phyloP scores from a whole-genome alignment of 2,113 vertebrate species.

The Jacana jacana region DNA sequence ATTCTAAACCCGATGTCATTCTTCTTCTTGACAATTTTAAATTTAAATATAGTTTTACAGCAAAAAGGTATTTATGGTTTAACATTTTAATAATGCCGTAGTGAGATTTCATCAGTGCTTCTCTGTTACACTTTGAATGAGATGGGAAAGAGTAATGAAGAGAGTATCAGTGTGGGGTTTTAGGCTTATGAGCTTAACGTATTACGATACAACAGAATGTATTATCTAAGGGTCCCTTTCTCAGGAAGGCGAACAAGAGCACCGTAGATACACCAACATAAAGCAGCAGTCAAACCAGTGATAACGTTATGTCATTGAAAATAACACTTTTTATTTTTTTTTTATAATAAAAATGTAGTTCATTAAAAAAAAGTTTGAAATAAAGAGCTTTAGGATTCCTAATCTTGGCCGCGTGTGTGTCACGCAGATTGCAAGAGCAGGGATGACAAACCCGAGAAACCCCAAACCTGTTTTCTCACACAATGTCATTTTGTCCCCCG shows the following conservation, averaged over 20 bases:
- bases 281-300: neutral
- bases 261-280: neutral
- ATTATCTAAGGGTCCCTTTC: neutral
- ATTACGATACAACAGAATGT: neutral
- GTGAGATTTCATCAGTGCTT: conserved; percentile 9
- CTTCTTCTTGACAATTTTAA: neutral
- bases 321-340: neutral
- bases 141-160: neutral
- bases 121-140: conserved; percentile 2
- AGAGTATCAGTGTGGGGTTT: neutral
- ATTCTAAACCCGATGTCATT: conserved; percentile 10
- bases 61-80: neutral
- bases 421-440: neutral
- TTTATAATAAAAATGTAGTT: neutral
- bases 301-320: neutral
- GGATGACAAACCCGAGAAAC: neutral
- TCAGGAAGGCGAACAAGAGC: neutral
- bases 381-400: neutral
- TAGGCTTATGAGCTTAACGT: conserved; percentile 23
- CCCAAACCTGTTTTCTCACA: neutral
- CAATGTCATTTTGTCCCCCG: neutral
- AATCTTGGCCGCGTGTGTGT: neutral
- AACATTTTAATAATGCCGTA: conserved; percentile 15
- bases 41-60: neutral
- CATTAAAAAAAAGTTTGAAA: neutral